Conservation (phyloP, 2,888 invertebrate genomes). For the Microplitis manilae region DNA sequence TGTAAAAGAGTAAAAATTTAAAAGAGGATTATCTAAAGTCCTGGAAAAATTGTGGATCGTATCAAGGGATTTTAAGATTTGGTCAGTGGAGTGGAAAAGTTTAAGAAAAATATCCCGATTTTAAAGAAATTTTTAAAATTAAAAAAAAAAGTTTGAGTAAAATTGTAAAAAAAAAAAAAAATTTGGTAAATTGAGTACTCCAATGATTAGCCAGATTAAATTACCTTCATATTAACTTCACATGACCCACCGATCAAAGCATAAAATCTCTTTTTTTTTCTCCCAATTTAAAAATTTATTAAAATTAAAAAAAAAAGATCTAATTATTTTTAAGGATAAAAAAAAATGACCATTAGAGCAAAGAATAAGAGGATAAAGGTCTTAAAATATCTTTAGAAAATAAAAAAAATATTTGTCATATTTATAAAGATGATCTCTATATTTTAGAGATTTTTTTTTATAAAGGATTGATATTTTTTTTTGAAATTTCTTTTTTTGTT, state of each 20-base stretch:
- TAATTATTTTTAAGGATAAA: no score
- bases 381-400: no score
- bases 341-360: no score
- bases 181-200: background rate
- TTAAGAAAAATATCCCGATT: conserved; percentile 3
- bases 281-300: no score
- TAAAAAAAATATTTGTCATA: background rate
- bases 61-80: no score
- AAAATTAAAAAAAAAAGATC: no score
- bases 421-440: background rate
- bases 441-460: background rate
- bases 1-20: background rate
- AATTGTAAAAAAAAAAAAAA: conserved; percentile 11
- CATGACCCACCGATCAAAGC: conserved; percentile 26
- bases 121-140: conserved; percentile 10
- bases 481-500: conserved; percentile 7
- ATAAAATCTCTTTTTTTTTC: background rate
- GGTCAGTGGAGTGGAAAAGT: no score
- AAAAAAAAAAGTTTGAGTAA: conserved; percentile 7
- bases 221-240: conserved; percentile 33
- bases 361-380: no score
- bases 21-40: conserved; percentile 6
- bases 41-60: no score
- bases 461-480: conserved; percentile 7
- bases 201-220: conserved; percentile 33